A percentile compares a stretch with the other conserved stretches of the same genome.
phyloP scores from a whole-genome alignment of 2,888 invertebrate species.

The Ellobium chinense region DNA sequence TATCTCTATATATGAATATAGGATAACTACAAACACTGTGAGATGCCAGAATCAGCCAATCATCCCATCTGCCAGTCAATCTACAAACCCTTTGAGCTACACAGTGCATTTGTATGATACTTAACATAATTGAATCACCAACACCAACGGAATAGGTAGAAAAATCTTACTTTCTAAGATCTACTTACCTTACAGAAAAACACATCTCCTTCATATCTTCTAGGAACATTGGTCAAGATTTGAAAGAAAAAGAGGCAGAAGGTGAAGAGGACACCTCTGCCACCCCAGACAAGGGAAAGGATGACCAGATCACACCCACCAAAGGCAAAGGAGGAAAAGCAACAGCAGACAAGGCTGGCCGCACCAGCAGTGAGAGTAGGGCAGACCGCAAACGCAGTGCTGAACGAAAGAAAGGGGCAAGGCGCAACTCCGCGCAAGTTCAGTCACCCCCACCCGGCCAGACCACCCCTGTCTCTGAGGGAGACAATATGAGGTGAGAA shows the following conservation, averaged over 20 bases:
- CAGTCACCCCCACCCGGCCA: constrained; percentile 74
- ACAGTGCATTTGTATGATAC: no score
- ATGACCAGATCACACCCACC: constrained; percentile 69
- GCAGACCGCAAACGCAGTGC: constrained; percentile 69
- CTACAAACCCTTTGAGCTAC: no score
- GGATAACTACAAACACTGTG: no score
- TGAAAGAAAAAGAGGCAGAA: constrained; percentile 70
- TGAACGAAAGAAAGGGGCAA: constrained; percentile 62
- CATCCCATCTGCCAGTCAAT: no score
- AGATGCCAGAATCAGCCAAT: no score
- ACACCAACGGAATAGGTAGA: no score
- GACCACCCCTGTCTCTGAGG: constrained; percentile 73
- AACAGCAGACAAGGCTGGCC: constrained; percentile 39
- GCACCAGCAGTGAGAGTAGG: constrained; percentile 50
- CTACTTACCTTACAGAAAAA: no score
- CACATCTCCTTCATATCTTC: no score
- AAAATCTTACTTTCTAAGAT: no score
- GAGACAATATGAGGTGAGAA: constrained; percentile 69
- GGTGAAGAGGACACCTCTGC: constrained; percentile 74
- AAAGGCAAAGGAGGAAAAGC: constrained; percentile 62
- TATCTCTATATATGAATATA: no score
- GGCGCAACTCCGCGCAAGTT: constrained; percentile 64
- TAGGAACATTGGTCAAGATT: constrained; percentile 72
- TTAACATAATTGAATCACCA: no score
- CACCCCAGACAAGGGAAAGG: constrained; percentile 73